Base-by-base conservation (phyloP, 2,797 vertebrate genomes). In the Lateolabrax maculatus region DNA sequence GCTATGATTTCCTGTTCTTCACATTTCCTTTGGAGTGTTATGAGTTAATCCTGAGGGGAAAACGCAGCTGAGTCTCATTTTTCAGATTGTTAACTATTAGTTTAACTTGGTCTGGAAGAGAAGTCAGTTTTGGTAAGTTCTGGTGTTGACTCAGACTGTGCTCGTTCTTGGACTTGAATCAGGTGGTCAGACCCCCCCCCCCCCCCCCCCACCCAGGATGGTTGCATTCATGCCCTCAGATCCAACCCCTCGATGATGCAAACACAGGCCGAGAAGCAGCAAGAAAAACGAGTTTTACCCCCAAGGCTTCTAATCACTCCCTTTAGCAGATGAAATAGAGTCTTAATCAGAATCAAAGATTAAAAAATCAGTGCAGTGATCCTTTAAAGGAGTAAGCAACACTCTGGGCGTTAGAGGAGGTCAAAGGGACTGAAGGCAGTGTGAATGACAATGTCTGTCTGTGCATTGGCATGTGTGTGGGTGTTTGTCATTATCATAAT, bases 291-390 rank as follows among this genome's bases (percentile, higher is more conserved):
- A n/a, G 23, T 11, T 16, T 44, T 1, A 34, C 6, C 21, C 21
- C 10, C 1, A n/a, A 53, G 37, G 55, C 44, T 6, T 43, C 9
- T 44, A 58, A 66, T 53, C 48, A 23, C 39, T 44, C n/a, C 46
- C 29, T 36, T 58, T 13, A 23, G 12, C 18, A 19, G 36, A 29
- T 61, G 23, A 61, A 73, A 46, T 7, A 13, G 23, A 53, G 27
- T 46, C 21, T 27, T 43, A 31, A 70, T 77, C 31, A 61, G 27
- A 36, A 58, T 57, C 16, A 68, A 62, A 39, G 37, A 31, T 29
- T 3, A 27, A 0, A 37, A 18, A 27, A 13, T 36, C 3, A 7
- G 16, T 62, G 3, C 12, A 43, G 43, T 51, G 65, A 51, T 37
- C n/a, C 16, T 58, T 61, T 73, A 36, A 49, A 43, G 31, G 27